Evolutionary conservation across 2,797 vertebrate genomes (phyloP).

Genomic region (Microctenopoma lineatum): DNA sequence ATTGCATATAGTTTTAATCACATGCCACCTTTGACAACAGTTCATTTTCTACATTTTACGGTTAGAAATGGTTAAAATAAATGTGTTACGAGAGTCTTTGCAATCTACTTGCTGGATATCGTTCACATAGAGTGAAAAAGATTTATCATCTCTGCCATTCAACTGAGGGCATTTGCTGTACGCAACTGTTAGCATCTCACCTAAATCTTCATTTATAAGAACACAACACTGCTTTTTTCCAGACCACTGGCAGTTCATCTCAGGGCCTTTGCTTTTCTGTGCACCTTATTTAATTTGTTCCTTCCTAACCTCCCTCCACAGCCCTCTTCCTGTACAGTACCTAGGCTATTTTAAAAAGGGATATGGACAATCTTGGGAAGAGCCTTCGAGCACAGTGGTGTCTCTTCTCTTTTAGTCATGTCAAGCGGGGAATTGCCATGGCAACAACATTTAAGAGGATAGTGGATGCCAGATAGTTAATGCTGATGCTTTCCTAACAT

Average conservation of each 20-base stretch:
- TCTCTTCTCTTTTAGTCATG: constrained; percentile 54
- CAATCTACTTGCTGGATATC: background rate
- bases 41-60: no score
- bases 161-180: background rate
- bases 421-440: constrained; percentile 75
- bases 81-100: no score
- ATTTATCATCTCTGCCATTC: background rate
- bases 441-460: constrained; percentile 72
- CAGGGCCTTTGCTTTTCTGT: constrained; percentile 38
- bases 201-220: constrained; percentile 52
- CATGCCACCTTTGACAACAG: no score
- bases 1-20: no score
- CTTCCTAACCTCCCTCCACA: constrained; percentile 21
- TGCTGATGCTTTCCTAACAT: constrained; percentile 44
- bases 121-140: background rate
- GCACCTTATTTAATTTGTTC: constrained; percentile 58
- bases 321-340: constrained; percentile 31
- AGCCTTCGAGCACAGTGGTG: constrained; percentile 62
- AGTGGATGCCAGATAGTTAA: constrained; percentile 52
- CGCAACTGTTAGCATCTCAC: background rate
- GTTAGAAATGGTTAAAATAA: background rate
- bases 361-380: constrained; percentile 66
- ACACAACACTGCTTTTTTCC: constrained; percentile 30
- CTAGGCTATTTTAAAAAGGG: constrained; percentile 52
- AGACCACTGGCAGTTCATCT: constrained; percentile 43